These are phyloP conservation scores for Marronus borbonicus DNA, from an alignment of 2,888 invertebrate genomes.

Conservation along the genomic window DNA sequence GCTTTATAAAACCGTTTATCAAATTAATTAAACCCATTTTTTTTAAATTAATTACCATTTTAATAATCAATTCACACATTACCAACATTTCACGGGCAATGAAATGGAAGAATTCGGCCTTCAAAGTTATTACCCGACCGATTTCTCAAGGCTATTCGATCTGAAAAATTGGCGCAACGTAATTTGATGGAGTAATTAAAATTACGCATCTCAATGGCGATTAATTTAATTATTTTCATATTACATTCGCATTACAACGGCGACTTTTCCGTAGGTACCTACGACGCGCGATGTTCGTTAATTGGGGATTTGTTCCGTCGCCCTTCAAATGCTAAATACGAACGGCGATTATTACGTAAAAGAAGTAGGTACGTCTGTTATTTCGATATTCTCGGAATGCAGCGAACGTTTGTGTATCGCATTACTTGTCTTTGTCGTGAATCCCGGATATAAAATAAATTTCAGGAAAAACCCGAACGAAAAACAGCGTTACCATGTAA, in stretches of 20 bases:
- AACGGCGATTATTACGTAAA: neutral
- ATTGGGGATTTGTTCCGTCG: constrained; percentile 1
- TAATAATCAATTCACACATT: too few relatives aligned
- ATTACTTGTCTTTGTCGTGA: too few relatives aligned
- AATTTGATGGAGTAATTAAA: constrained; percentile 26
- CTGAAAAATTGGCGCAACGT: constrained; percentile 8
- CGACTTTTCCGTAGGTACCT: neutral
- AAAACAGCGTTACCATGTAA: neutral
- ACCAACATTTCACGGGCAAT: too few relatives aligned
- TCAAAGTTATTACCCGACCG: too few relatives aligned
- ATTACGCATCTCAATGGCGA: constrained; percentile 26
- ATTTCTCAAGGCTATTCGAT: constrained; percentile 1
- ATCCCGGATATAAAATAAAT: too few relatives aligned
- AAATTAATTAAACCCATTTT: too few relatives aligned
- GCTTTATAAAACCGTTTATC: too few relatives aligned
- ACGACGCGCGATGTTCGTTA: neutral
- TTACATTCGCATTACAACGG: constrained; percentile 5
- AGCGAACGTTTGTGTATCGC: too few relatives aligned
- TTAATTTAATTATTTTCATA: constrained; percentile 23
- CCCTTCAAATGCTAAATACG: neutral
- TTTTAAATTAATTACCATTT: too few relatives aligned
- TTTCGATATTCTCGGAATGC: neutral
- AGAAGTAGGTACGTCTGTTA: neutral
- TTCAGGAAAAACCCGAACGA: too few relatives aligned
- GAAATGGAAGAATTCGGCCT: too few relatives aligned